Base-by-base conservation (phyloP, 2,888 invertebrate genomes). In the Drosophila setosimentum region DNA sequence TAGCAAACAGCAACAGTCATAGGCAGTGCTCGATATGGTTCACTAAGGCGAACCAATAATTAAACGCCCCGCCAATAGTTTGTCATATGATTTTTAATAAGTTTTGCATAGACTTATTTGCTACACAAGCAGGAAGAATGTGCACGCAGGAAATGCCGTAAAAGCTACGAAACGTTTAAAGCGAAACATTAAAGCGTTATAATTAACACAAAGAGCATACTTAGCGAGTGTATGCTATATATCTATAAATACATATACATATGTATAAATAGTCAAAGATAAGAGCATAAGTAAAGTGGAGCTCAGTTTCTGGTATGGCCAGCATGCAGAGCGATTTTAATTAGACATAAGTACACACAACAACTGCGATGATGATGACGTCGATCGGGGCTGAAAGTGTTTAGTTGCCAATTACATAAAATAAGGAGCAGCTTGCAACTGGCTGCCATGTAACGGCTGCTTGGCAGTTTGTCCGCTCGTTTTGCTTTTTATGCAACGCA, bases 381-480 rank as follows among this genome's bases (percentile, higher is more conserved):
- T 50, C 55, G 72, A 76, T 84, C 72, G 73, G 58, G 73, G 59
- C 87, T 65, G 87, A 91, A 87, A 87, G 87, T 87, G 87, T 87
- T 87, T 90, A 86, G 90, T 72, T 86, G 73, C 71, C 90, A 87
- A 87, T 87, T 87, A 87, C 87, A 87, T 90, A 87, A 87, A 87
- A 90, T 90, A 91, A 90, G 91, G 90, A 91, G 91, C 88, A 89
- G 72, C 79, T 66, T 64, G 76, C 74, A 75, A 89, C 73, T 76
- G 74, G 51, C 65, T 80, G 89, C 68, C 87, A 76, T 81, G 89
- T 87, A 90, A 83, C 87, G 89, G 84, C 70, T 57, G 60, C 68
- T 30, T 45, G 66, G 49, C 42, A 42, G 61, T 33, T 57, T 60
- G 48, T 51, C 58, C 50, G 63, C 54, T 63, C 66, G 77, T 72